Conservation (phyloP, 2,797 vertebrate genomes). For the Halcyon smyrnensis region DNA sequence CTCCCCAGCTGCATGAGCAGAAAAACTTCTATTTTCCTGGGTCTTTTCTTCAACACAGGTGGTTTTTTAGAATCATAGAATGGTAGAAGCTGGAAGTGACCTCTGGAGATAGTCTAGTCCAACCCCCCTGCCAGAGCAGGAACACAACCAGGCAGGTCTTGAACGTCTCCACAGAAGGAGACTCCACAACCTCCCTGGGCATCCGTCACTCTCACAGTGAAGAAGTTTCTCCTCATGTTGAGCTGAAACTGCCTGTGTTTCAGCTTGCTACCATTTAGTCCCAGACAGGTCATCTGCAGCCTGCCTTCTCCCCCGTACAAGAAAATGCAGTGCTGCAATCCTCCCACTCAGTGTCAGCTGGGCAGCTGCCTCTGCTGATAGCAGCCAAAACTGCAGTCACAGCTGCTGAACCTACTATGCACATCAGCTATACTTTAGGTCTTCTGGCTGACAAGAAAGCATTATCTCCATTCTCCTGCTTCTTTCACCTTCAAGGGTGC, state of each 20-base stretch:
- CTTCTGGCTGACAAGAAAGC: background rate
- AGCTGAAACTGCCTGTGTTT: too few species aligned
- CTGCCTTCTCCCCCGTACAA: background rate
- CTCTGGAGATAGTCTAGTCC: too few species aligned
- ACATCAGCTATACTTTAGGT: rapidly evolving
- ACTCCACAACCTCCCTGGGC: too few species aligned
- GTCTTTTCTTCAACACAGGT: background rate
- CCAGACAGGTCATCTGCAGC: background rate
- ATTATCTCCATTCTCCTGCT: background rate
- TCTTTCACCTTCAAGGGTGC: background rate
- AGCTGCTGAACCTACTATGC: background rate
- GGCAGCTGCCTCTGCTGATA: slow-evolving; percentile 2
- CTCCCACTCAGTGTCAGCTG: background rate
- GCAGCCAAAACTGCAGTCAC: background rate
- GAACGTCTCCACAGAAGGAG: too few species aligned
- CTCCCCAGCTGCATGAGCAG: background rate
- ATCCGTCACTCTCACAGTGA: too few species aligned
- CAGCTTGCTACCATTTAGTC: too few species aligned
- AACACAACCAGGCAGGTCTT: too few species aligned
- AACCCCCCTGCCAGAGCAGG: too few species aligned
- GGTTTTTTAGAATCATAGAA: background rate
- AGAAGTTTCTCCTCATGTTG: too few species aligned
- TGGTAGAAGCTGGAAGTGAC: too few species aligned
- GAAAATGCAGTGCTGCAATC: background rate
- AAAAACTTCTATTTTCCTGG: background rate